Evolutionary conservation across 1,140 invertebrate genomes (phyloP).

Genomic region (Paralvinella palmiformis): DNA sequence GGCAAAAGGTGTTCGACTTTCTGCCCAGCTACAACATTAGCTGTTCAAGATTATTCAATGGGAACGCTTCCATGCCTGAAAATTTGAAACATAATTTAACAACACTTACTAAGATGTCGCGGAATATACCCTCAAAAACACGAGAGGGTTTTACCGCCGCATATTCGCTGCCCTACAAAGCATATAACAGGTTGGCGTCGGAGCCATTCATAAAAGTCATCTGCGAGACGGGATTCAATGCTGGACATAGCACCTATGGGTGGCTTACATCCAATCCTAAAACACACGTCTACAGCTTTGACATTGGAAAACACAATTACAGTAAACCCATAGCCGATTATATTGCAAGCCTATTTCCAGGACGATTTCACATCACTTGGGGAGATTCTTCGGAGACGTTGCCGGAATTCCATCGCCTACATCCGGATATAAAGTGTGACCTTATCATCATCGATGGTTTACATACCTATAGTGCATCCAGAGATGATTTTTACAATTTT

Average conservation of each 20-base stretch:
- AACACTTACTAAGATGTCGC: too few species aligned
- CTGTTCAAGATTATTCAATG: too few species aligned
- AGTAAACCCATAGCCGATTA: not conserved
- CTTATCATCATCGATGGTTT: constrained; percentile 4
- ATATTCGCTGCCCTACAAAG: too few species aligned
- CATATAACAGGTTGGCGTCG: too few species aligned
- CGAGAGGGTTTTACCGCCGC: too few species aligned
- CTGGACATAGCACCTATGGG: constrained; percentile 12
- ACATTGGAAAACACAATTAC: not conserved
- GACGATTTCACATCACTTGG: not conserved
- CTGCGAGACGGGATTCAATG: constrained; percentile 21
- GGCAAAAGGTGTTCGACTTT: too few species aligned
- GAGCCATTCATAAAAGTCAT: not conserved
- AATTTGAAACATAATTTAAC: too few species aligned
- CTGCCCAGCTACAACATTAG: too few species aligned
- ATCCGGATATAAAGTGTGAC: not conserved
- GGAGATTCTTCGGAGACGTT: constrained; percentile 5
- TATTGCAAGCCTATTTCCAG: not conserved
- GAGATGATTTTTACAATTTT: too few species aligned
- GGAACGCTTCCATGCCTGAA: too few species aligned
- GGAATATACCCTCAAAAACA: too few species aligned
- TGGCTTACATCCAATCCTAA: constrained; percentile 6
- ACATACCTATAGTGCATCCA: too few species aligned
- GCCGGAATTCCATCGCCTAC: not conserved
- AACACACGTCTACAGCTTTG: not conserved